Evolutionary conservation across 1,140 invertebrate species (phyloP).

Genomic region (Himalopsyche phryganea): DNA sequence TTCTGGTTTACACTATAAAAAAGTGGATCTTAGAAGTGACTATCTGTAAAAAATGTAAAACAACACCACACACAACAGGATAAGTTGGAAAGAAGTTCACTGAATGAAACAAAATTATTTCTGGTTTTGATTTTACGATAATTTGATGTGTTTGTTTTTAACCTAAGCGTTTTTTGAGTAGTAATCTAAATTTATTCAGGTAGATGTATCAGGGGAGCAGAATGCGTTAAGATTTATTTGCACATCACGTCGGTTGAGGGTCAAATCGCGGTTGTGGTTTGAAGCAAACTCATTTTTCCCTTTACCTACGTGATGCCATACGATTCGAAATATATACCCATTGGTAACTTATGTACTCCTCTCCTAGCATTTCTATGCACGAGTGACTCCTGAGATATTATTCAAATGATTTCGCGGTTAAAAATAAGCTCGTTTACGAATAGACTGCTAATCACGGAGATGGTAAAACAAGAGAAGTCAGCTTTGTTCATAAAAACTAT

Average conservation of each 20-base stretch:
- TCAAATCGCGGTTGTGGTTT: slow-evolving; percentile 30
- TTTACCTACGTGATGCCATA: slow-evolving; percentile 24
- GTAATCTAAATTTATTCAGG: no score
- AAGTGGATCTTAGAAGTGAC: no score
- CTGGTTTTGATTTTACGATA: no score
- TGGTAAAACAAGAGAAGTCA: no score
- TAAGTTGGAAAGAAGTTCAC: no score
- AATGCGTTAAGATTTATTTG: slow-evolving; percentile 12
- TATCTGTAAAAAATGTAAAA: no score
- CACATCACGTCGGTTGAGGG: slow-evolving; percentile 13
- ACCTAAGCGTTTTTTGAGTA: no score
- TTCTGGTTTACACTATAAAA: no score
- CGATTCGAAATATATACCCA: slow-evolving; percentile 1
- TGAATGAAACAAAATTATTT: no score
- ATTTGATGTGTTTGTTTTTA: no score
- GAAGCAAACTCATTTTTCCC: slow-evolving; percentile 1
- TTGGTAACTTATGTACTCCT: not conserved
- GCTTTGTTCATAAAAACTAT: no score
- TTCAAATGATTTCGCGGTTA: slow-evolving; percentile 1
- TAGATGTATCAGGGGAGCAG: slow-evolving; percentile 10
- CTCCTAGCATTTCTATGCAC: slow-evolving; percentile 1
- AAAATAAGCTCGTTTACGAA: not conserved
- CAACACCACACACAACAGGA: no score
- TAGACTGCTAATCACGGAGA: not conserved
- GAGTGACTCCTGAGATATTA: slow-evolving; percentile 9